These are phyloP conservation scores for Micromussa lordhowensis DNA, from an alignment of 92 coral and sea anemone species.

Conservation along the genomic window DNA sequence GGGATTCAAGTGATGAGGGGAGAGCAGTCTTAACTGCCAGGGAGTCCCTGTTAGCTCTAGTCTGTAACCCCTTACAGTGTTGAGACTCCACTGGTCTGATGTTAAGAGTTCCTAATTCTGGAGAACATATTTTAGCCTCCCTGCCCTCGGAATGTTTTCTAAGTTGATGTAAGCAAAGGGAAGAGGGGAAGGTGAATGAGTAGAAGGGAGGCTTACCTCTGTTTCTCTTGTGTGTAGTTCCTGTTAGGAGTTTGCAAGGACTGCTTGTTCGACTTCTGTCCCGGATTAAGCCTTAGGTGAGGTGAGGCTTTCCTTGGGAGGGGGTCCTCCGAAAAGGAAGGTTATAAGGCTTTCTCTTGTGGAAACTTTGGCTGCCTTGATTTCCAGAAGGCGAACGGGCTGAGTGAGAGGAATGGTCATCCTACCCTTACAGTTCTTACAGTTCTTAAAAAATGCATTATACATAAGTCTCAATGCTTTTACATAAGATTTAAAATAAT, in stretches of 20 bases:
- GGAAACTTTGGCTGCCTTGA: constrained; percentile 6
- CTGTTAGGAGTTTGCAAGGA: constrained; percentile 12
- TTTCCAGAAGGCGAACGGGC: constrained; percentile 19
- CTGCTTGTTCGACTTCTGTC: constrained; percentile 20
- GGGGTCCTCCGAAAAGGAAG: constrained; percentile 44
- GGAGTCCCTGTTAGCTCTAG: constrained; percentile 16
- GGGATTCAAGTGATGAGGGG: constrained; percentile 1
- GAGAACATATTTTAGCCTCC: constrained; percentile 45
- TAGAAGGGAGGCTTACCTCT: constrained; percentile 29
- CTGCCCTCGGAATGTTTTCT: constrained; percentile 33
- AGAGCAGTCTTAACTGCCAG: constrained; percentile 9
- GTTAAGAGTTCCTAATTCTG: constrained; percentile 33
- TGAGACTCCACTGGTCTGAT: constrained; percentile 30
- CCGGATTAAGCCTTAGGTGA: background rate
- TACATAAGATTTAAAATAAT: too few relatives aligned
- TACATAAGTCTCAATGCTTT: too few relatives aligned
- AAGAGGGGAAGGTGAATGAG: constrained; percentile 26
- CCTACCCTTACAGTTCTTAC: too few relatives aligned
- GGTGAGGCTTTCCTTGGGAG: constrained; percentile 24
- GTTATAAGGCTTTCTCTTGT: constrained; percentile 15
- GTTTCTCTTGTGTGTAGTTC: constrained; percentile 6
- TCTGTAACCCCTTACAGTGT: constrained; percentile 37
- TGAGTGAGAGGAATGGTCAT: constrained; percentile 7
- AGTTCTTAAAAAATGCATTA: too few relatives aligned
- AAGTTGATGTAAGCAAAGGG: constrained; percentile 25